A percentile compares a stretch with the other conserved stretches of the same genome.
Conservation (phyloP, 2,888 invertebrate genomes). For the Tuta absoluta region DNA sequence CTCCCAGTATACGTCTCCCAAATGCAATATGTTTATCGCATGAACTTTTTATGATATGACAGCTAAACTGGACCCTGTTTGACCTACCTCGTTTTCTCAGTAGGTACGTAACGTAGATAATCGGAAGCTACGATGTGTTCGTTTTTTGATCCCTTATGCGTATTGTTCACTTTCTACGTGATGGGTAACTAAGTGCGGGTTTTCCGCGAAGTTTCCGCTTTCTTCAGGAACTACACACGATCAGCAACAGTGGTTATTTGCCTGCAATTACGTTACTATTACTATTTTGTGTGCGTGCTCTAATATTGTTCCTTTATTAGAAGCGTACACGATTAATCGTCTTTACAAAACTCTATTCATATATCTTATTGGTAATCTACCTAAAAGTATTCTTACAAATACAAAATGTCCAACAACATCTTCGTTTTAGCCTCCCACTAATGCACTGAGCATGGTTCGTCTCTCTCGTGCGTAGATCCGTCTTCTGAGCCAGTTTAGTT, state of each 20-base stretch:
- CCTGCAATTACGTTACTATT: neutral
- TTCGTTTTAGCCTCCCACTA: neutral
- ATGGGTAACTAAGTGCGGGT: neutral
- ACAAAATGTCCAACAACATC: neutral
- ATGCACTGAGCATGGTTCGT: too few species aligned
- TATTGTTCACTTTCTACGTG: slow-evolving; percentile 12
- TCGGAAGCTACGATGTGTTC: neutral
- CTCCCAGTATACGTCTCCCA: too few species aligned
- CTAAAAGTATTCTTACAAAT: neutral
- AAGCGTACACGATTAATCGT: neutral
- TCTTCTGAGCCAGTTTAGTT: too few species aligned
- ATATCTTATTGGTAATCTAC: too few species aligned
- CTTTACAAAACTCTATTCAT: neutral
- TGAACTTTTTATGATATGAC: too few species aligned
- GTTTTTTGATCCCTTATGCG: neutral
- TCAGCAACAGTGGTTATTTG: slow-evolving; percentile 20
- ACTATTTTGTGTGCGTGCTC: slow-evolving; percentile 16
- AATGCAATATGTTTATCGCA: too few species aligned
- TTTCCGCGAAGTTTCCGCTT: slow-evolving; percentile 16
- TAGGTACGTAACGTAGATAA: neutral
- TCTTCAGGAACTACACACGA: slow-evolving; percentile 21
- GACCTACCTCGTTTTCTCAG: neutral
- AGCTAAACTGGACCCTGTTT: too few species aligned
- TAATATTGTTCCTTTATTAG: slow-evolving; percentile 14
- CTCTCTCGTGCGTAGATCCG: too few species aligned